phyloP scores from a whole-genome alignment of 2,113 vertebrate species.

The Plestiodon gilberti region DNA sequence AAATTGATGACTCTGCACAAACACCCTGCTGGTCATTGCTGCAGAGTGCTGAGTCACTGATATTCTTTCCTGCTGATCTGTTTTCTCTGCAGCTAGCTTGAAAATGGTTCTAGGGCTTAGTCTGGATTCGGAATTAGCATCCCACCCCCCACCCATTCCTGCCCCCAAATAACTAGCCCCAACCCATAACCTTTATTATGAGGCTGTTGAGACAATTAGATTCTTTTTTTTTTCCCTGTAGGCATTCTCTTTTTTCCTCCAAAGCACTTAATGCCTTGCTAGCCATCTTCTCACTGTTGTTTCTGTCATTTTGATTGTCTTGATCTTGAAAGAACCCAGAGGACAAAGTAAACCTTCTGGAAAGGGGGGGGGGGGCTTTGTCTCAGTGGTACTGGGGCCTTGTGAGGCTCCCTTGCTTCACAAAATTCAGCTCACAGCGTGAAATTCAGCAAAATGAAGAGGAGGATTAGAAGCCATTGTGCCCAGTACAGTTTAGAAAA shows the following conservation, averaged over 20 bases:
- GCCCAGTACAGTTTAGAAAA: constrained; percentile 45
- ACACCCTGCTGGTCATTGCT: constrained; percentile 67
- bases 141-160: neutral
- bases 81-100: constrained; percentile 62
- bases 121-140: constrained; percentile 46
- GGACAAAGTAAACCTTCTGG: constrained; percentile 51
- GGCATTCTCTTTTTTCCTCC: constrained; percentile 7
- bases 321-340: constrained; percentile 37
- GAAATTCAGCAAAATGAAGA: constrained; percentile 46
- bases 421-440: constrained; percentile 43
- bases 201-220: neutral
- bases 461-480: constrained; percentile 52
- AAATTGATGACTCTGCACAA: constrained; percentile 74
- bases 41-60: constrained; percentile 74
- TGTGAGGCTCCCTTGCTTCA: constrained; percentile 53
- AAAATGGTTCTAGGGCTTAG: constrained; percentile 46
- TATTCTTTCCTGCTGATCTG: constrained; percentile 69
- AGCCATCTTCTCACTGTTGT: constrained; percentile 27
- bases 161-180: no score
- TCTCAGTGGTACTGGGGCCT: constrained; percentile 45
- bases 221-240: accelerated
- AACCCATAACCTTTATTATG: constrained; percentile 25
- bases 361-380: constrained; percentile 50
- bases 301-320: constrained; percentile 52
- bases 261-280: constrained; percentile 22